Percentiles rank a stretch among this genome's conserved stretches.
Conservation (phyloP, 2,797 vertebrate genomes). For the Mus caroli region DNA sequence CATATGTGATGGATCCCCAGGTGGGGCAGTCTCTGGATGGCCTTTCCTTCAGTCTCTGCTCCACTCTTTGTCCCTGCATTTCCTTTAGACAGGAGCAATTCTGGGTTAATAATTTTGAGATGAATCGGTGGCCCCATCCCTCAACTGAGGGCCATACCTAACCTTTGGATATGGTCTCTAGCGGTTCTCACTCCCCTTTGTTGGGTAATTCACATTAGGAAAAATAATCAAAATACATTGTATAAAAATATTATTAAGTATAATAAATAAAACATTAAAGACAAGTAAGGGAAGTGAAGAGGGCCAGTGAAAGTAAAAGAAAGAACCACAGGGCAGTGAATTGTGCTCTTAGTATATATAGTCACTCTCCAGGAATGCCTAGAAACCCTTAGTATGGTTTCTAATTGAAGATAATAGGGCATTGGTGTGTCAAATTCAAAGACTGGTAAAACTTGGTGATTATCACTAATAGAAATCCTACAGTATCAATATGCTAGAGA, state of each 20-base stretch:
- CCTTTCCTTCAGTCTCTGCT: too few species aligned
- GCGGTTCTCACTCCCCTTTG: too few species aligned
- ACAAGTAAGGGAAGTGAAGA: background rate
- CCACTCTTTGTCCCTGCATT: too few species aligned
- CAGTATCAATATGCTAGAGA: conserved; percentile 34
- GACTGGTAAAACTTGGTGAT: conserved; percentile 36
- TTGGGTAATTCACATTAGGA: too few species aligned
- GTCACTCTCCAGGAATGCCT: background rate
- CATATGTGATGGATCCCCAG: too few species aligned
- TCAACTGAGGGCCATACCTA: too few species aligned
- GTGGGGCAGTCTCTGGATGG: too few species aligned
- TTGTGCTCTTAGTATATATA: background rate
- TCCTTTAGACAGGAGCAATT: too few species aligned
- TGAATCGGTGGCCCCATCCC: too few species aligned
- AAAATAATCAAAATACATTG: background rate
- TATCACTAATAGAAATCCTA: background rate
- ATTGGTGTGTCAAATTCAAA: background rate
- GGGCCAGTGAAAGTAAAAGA: background rate
- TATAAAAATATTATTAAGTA: background rate
- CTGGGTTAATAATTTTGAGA: too few species aligned
- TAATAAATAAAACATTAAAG: background rate
- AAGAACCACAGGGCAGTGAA: conserved; percentile 7
- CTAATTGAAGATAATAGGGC: background rate
- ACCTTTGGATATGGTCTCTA: too few species aligned
- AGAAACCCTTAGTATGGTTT: background rate